Conservation (phyloP, 2,888 invertebrate genomes). For the Mythimna ferrago region DNA sequence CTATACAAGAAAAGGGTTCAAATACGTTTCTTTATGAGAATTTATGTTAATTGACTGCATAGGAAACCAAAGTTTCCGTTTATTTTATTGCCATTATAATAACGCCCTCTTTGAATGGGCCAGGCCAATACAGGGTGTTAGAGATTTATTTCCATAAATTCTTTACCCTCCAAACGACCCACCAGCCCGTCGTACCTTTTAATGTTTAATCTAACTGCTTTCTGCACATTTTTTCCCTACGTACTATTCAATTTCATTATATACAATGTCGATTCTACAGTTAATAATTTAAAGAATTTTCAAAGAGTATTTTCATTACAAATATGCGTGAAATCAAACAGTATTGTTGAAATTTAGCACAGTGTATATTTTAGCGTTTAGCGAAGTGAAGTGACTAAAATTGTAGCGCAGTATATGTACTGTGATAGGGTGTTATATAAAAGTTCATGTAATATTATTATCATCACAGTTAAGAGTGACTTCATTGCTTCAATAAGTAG, state of each 20-base stretch:
- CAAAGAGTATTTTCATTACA: constrained; percentile 51
- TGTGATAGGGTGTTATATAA: constrained; percentile 64
- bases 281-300: constrained; percentile 57
- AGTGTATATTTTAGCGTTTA: constrained; percentile 63
- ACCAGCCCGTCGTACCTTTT: not conserved
- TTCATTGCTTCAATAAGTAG: constrained; percentile 59
- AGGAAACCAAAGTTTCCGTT: constrained; percentile 61
- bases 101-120: constrained; percentile 7
- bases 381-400: constrained; percentile 69
- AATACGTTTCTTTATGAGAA: constrained; percentile 61
- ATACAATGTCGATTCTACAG: constrained; percentile 65
- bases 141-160: constrained; percentile 5
- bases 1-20: constrained; percentile 57
- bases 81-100: constrained; percentile 69
- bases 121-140: not conserved
- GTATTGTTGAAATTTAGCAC: constrained; percentile 53
- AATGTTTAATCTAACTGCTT: constrained; percentile 25
- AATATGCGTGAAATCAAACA: constrained; percentile 46
- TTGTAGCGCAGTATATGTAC: constrained; percentile 68
- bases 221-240: constrained; percentile 45
- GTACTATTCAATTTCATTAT: constrained; percentile 65
- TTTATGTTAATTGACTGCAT: constrained; percentile 71
- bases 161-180: constrained; percentile 6
- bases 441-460: constrained; percentile 54
- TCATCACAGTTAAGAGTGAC: constrained; percentile 43